These are phyloP conservation scores for Dicranocentrus wangi DNA, from an alignment of 2,888 invertebrate species.

Conservation along the genomic window DNA sequence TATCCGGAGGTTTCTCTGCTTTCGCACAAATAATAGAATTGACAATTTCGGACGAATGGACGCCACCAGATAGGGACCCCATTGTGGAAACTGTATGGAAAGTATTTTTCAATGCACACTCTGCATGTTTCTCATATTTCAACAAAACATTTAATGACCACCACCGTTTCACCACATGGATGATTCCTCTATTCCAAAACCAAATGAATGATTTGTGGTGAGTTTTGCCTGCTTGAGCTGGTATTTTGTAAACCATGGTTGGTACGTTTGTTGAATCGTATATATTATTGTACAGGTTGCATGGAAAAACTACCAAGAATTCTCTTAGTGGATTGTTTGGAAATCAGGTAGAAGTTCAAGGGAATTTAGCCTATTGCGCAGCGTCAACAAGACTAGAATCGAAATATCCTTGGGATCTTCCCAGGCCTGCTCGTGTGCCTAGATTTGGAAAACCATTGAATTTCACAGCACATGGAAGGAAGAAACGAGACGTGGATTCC, in stretches of 20 bases:
- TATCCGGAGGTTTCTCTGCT: constrained; percentile 35
- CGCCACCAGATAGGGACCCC: constrained; percentile 55
- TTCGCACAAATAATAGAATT: constrained; percentile 36
- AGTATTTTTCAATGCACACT: constrained; percentile 67
- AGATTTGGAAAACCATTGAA: constrained; percentile 16
- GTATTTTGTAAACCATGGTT: neutral
- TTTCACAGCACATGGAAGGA: constrained; percentile 12
- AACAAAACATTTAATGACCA: constrained; percentile 60
- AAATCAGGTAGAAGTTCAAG: constrained; percentile 59
- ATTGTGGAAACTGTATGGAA: constrained; percentile 70
- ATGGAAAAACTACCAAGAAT: constrained; percentile 32
- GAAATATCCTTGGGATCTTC: constrained; percentile 67
- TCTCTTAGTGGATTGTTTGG: constrained; percentile 68
- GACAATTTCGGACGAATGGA: constrained; percentile 19
- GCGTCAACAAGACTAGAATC: constrained; percentile 55
- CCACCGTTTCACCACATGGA: constrained; percentile 66
- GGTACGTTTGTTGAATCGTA: neutral
- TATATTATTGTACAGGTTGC: no score
- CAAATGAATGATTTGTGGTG: constrained; percentile 67
- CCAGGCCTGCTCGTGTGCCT: constrained; percentile 33
- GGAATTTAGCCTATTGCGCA: constrained; percentile 63
- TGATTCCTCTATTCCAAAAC: constrained; percentile 68
- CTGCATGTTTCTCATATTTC: constrained; percentile 63
- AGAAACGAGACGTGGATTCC: constrained; percentile 27
- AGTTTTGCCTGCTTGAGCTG: no score